Evolutionary conservation across 2,113 vertebrate species (phyloP).

Genomic region (Stegostoma tigrinum): DNA sequence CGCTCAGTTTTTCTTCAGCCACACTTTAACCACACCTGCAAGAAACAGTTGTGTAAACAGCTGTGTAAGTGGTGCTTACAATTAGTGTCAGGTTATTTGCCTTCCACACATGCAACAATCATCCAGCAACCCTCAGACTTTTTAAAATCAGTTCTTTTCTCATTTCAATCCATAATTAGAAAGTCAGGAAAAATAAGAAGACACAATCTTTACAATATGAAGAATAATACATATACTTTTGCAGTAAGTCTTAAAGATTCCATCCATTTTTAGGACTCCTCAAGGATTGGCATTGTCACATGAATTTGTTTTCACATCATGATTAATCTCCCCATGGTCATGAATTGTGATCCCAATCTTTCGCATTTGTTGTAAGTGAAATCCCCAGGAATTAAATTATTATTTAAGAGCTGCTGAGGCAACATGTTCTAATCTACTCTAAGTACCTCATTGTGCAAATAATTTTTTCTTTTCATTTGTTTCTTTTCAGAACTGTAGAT

Average conservation of each 20-base stretch:
- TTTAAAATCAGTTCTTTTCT: too few relatives aligned
- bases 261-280: neutral
- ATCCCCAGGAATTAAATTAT: neutral
- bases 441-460: neutral
- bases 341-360: neutral
- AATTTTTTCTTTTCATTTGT: neutral
- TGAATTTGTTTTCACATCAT: neutral
- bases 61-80: too few relatives aligned
- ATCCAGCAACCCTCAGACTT: too few relatives aligned
- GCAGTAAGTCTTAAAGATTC: neutral
- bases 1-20: too few relatives aligned
- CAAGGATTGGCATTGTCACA: neutral
- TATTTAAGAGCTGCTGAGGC: neutral
- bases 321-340: neutral
- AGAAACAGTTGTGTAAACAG: too few relatives aligned
- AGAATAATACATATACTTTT: neutral
- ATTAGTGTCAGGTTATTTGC: too few relatives aligned
- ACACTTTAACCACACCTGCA: too few relatives aligned
- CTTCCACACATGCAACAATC: too few relatives aligned
- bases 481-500: conserved; percentile 62
- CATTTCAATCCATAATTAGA: too few relatives aligned
- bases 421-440: neutral
- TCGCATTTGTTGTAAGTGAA: neutral
- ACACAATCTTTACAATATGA: too few relatives aligned
- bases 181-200: too few relatives aligned